These are phyloP conservation scores for Scaptomyza montana DNA, from an alignment of 1,140 invertebrate genomes.

Conservation along the genomic window DNA sequence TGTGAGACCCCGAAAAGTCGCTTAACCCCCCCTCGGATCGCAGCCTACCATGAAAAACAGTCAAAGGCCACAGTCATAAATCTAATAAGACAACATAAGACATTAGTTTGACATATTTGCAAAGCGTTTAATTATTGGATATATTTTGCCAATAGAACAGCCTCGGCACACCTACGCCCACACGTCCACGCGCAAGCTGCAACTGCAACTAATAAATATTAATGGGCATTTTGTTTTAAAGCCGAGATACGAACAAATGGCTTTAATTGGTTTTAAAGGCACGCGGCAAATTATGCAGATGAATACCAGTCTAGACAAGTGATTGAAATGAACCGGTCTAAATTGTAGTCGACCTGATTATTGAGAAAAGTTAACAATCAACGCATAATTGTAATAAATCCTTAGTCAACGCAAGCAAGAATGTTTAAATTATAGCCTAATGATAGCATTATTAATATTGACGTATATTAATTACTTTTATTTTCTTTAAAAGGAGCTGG, in stretches of 20 bases:
- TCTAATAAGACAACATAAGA: constrained; percentile 41
- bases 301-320: constrained; percentile 67
- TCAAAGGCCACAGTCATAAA: constrained; percentile 46
- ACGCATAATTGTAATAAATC: neutral
- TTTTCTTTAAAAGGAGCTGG: constrained; percentile 87
- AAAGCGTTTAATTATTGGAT: constrained; percentile 62
- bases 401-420: neutral
- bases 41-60: neutral
- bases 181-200: constrained; percentile 3
- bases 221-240: constrained; percentile 50
- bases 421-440: no score
- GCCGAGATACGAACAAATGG: constrained; percentile 38
- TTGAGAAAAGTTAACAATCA: constrained; percentile 20
- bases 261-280: constrained; percentile 32
- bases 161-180: constrained; percentile 33
- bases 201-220: constrained; percentile 67
- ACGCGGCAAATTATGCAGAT: constrained; percentile 70
- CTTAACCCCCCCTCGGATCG: neutral
- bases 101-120: constrained; percentile 47
- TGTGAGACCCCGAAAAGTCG: constrained; percentile 36
- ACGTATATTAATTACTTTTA: neutral
- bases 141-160: constrained; percentile 62
- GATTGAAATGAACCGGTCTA: constrained; percentile 58
- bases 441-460: neutral
- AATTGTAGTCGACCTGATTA: constrained; percentile 48